Conservation (phyloP, 2,888 invertebrate genomes). For the Caenorhabditis imperialis region DNA sequence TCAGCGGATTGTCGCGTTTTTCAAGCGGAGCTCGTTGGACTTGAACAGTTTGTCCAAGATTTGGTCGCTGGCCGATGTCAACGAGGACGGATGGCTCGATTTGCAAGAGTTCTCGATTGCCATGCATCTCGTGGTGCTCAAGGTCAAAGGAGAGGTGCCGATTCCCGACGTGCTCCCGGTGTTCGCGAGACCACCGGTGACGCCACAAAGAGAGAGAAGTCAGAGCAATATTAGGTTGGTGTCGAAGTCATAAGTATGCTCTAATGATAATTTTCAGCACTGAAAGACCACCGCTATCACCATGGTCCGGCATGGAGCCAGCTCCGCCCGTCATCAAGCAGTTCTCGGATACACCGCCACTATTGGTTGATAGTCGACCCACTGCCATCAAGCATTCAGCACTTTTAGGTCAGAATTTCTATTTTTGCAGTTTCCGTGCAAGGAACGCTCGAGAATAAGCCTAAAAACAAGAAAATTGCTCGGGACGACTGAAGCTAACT, state of each 20-base stretch:
- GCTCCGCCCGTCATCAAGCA: constrained; percentile 54
- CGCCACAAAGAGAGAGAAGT: constrained; percentile 16
- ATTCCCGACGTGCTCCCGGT: constrained; percentile 70
- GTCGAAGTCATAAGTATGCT: neutral
- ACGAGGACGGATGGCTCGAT: constrained; percentile 78
- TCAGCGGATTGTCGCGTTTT: constrained; percentile 73
- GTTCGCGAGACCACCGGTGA: constrained; percentile 28
- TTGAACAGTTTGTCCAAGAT: constrained; percentile 67
- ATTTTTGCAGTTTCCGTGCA: too few relatives aligned
- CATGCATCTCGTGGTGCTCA: constrained; percentile 78
- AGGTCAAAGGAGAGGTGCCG: constrained; percentile 73
- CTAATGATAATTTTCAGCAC: constrained; percentile 7
- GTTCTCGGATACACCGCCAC: constrained; percentile 75
- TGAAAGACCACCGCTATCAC: neutral
- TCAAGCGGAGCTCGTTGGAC: constrained; percentile 70
- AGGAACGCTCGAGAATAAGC: too few relatives aligned
- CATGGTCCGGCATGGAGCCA: neutral
- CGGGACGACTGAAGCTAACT: too few relatives aligned
- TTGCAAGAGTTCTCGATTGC: constrained; percentile 75
- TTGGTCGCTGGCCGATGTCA: constrained; percentile 77
- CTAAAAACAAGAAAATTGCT: too few relatives aligned
- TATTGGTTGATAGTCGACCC: constrained; percentile 74
- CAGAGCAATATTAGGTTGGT: constrained; percentile 1
- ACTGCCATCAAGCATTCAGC: constrained; percentile 66
- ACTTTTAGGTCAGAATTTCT: constrained; percentile 8